phyloP scores from a whole-genome alignment of 2,113 vertebrate species.

The Poicephalus meyeri region DNA sequence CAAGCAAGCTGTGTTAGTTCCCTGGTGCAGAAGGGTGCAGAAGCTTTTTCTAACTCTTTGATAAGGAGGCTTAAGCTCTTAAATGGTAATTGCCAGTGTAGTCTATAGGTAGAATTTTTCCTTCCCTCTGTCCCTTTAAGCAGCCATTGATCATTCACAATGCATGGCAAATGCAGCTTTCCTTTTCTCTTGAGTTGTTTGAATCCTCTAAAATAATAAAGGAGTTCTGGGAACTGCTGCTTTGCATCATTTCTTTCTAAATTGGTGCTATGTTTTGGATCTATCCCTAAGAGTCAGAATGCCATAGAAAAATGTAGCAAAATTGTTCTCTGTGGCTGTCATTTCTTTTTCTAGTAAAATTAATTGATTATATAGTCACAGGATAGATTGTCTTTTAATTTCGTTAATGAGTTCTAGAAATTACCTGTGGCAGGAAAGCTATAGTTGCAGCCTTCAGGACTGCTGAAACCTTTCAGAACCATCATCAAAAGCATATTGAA shows the following conservation, averaged over 20 bases:
- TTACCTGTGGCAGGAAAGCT: not conserved
- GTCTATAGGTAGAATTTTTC: not conserved
- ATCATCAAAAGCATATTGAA: not conserved
- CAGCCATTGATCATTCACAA: not conserved
- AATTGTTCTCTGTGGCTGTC: not conserved
- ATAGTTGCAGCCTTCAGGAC: not conserved
- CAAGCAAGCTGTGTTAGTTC: not conserved
- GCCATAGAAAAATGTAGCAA: not conserved
- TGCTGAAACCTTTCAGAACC: not conserved
- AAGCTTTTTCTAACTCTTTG: not conserved
- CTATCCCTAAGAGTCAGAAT: not conserved
- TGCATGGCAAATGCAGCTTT: not conserved
- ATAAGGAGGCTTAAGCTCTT: not conserved
- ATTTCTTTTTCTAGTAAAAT: not conserved
- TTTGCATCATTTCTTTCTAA: not conserved
- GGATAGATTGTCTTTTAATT: not conserved
- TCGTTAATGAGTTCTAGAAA: not conserved
- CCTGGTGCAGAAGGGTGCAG: not conserved
- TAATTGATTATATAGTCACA: not conserved
- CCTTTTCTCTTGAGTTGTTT: not conserved
- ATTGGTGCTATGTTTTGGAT: not conserved
- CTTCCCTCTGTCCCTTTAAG: not conserved
- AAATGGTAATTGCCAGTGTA: not conserved
- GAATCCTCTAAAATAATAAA: not conserved
- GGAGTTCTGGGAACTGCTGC: not conserved